Base-by-base conservation (phyloP, 1,140 invertebrate genomes). In the Asobara japonica region DNA sequence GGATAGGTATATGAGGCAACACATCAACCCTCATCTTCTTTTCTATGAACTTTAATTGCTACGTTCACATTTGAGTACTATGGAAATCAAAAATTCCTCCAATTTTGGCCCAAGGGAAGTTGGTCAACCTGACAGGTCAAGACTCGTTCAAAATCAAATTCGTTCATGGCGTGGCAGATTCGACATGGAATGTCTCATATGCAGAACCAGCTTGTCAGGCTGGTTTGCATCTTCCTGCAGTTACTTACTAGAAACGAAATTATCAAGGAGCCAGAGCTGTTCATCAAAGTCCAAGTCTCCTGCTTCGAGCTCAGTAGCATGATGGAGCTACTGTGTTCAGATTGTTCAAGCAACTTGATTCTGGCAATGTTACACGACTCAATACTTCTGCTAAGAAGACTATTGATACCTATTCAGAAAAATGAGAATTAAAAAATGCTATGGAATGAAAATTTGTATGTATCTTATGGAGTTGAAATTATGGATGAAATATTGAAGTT, bases 301-400 rank as follows among this genome's bases (percentile, higher is more conserved):
- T 99, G 97, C 83, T 97, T 99, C 18, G 96, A 98, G 81, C 99
- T 99, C 87, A 98, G 96, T 87, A 89, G 96, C 65, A 98, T 99
- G 61, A 90, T 96, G 67, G 98, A 5, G 96, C 97, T 2, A 96
- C 96, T 8, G 84, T 99, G 56, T 99, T 98, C 86, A 89, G 97
- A 62, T 88, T 98, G 1, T 89, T 99, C 3, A 98, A 98, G 86
- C 96, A 98, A 82, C 86, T 98, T 65, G 97, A 98, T 84, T 93
- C 91, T 1, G 93, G 92, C 10, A 94, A 94, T 69, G 82, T 83
- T 25, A 84, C 82, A 65, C 84, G 83, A 38, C 74, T 87, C 2
- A 88, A 84, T 80, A 65, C 80, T 25, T 79, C 80, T 2, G 73
- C 79, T 4, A 87, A 86, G 69, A 82, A 77, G 45, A 87, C 86